Percentiles rank a stretch among this genome's conserved stretches.
Conservation (phyloP, 2,113 vertebrate species). For the Mandrillus leucophaeus region DNA sequence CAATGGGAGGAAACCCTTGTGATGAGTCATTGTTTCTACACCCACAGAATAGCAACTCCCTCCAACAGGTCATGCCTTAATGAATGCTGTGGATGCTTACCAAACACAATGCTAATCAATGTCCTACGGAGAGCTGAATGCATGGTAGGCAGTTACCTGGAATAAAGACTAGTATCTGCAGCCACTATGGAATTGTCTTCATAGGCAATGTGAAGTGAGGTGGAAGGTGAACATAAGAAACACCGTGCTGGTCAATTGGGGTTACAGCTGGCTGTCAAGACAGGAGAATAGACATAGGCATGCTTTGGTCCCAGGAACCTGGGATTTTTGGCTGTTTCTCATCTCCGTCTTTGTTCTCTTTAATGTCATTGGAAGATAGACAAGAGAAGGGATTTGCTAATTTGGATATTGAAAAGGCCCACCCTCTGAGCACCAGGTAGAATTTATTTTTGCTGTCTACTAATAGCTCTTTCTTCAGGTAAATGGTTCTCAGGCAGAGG, state of each 20-base stretch:
- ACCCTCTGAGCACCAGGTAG: neutral
- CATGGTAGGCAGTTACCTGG: neutral
- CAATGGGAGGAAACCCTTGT: neutral
- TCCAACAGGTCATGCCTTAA: slow-evolving; percentile 1
- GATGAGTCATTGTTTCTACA: neutral
- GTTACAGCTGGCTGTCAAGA: neutral
- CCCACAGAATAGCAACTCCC: neutral
- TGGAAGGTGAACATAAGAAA: neutral
- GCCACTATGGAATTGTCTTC: neutral
- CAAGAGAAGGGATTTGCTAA: neutral
- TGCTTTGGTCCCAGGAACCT: neutral
- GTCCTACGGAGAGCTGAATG: neutral
- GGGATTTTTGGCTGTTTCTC: neutral
- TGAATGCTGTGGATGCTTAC: neutral
- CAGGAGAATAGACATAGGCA: neutral
- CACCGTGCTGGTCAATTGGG: neutral
- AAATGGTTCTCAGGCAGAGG: neutral
- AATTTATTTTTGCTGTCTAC: neutral
- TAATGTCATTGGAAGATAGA: neutral
- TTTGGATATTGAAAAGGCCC: neutral
- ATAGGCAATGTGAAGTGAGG: neutral
- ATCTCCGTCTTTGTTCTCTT: neutral
- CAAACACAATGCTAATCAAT: neutral
- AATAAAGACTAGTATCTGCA: slow-evolving; percentile 33
- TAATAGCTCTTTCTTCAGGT: neutral